Evolutionary conservation across 2,113 vertebrate genomes (phyloP).

Genomic region (Lepus americanus): DNA sequence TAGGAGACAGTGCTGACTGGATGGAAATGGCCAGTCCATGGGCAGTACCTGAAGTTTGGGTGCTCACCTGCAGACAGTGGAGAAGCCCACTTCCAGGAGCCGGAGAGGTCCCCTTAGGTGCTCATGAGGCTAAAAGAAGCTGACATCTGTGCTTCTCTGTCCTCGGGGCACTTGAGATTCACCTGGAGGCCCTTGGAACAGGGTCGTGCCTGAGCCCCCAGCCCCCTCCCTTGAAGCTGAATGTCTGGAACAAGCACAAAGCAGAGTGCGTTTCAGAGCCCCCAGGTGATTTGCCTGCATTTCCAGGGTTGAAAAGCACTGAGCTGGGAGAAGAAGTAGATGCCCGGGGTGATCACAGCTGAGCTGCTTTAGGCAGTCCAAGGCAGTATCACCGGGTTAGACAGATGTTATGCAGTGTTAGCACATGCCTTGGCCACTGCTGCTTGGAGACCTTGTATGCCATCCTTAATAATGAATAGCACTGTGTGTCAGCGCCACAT

Average conservation of each 20-base stretch:
- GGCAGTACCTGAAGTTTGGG: background rate
- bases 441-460: background rate
- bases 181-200: background rate
- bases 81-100: conserved; percentile 4
- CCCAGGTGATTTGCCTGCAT: background rate
- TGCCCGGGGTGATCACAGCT: background rate
- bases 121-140: background rate
- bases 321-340: background rate
- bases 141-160: background rate
- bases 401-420: background rate
- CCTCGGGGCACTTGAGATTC: background rate
- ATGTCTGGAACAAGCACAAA: background rate
- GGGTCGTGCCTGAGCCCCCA: background rate
- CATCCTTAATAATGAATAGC: background rate
- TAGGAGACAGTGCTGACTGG: conserved; percentile 17
- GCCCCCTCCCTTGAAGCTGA: background rate
- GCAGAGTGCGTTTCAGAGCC: background rate
- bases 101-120: background rate
- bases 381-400: background rate
- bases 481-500: background rate
- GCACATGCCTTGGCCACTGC: background rate
- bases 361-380: background rate
- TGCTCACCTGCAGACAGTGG: background rate
- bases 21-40: conserved; percentile 19
- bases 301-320: background rate